Evolutionary conservation across 1,140 invertebrate genomes (phyloP), one percentile per base, ranked within the genome.

Genomic region (Ladona fulva): DNA sequence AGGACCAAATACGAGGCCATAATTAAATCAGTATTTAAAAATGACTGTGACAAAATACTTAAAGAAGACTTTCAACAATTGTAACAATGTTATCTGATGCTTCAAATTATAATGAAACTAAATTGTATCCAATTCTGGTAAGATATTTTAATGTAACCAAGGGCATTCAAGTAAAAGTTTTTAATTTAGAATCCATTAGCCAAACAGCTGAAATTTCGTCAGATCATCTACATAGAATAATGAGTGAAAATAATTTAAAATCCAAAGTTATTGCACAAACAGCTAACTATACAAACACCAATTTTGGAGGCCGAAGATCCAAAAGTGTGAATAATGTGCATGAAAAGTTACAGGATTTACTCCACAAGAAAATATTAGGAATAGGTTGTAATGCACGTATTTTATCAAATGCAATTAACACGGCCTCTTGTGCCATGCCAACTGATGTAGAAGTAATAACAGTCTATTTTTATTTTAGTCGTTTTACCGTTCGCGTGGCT

Each of bases 331-430:
- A 77, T 79, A 77, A 79, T 79, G 76, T 77, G 44, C 77, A 79
- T 77, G 76, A 77, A 79, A 79, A 79, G 42, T 79, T 79, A 79
- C 78, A 79, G 77, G 78, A 79, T 74, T 79, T 77, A 79, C 76
- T 77, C 44, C 75, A 77, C 66, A 79, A 74, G 78, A 79, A 79
- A 77, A 79, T 78, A 76, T 44, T 76, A 78, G n/a, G 78, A 78
- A 78, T 29, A 76, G 75, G 25, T 76, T 76, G 75, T 76, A 76
- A 76, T 24, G 75, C 19, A 52, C 10, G 19, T 52, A 52, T 52
- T 52, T 52, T 52, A 19, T 52, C 44, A 52, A 52, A 52, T 52
- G 44, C 44, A 75, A 74, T 25, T 25, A 77, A 77, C 77, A 77
- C 59, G 73, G 77, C 59, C n/a, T 77, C 77, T 25, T 77, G 77